Base-by-base conservation (phyloP, 2,888 invertebrate genomes). In the Sinopyrophorus schimmeli region DNA sequence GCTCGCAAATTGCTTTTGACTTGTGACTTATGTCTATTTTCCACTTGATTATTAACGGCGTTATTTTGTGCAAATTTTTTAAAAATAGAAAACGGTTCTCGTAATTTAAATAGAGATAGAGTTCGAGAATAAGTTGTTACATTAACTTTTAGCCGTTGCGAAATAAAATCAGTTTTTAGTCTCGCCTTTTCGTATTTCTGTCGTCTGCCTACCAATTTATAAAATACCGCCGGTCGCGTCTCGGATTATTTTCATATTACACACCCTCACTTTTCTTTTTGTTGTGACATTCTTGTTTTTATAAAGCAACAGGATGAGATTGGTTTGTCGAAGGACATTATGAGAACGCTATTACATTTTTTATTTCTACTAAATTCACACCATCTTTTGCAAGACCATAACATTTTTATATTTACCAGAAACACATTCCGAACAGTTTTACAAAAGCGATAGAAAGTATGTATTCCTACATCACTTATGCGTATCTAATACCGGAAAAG, bases 151-250 rank as follows among this genome's bases (percentile, higher is more conserved):
- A 15, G 12, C 12, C 30, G 28, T 31, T 39, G 15, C n/a, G 44
- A 50, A 50, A 43, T 42, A 48, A 48, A 50, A 50, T 44, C 18
- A 49, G 24, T 26, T 24, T n/a, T 31, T 28, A 51, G 41, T 37
- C 41, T 37, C 42, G 53, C 40, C 53, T 50, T 53, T 55, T 53
- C 34, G 47, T 34, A 38, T 54, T 49, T 44, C 46, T 38, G 48
- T 44, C 47, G 57, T 46, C 52, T 52, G 49, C 56, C 52, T 52
- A 39, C 56, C 54, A 53, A 56, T 58, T 54, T 58, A 54, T 58
- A 54, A 56, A 56, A 51, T 53, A 53, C 52, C 56, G 56, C 55
- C 58, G 24, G 38, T 38, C 42, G 42, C 47, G 49, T 47, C 50
- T 55, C 40, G 51, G 53, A 51, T 56, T 56, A 53, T 56, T 51